Percentiles rank a stretch among this genome's conserved stretches.
These are phyloP conservation scores for Megaptera novaeangliae DNA, from an alignment of 2,113 vertebrate genomes.

Conservation along the genomic window DNA sequence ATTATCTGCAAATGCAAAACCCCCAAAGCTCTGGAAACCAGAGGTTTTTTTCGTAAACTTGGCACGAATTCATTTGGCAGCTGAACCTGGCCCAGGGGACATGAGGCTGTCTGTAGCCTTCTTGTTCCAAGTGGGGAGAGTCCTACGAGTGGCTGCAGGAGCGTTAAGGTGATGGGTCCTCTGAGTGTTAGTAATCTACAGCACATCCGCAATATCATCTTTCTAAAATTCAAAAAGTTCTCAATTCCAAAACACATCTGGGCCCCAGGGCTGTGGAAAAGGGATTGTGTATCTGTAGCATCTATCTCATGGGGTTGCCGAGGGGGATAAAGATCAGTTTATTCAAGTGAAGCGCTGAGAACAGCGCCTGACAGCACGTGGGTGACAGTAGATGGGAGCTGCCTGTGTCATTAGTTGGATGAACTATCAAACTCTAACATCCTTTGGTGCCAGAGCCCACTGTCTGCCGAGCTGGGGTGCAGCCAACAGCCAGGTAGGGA, in stretches of 20 bases:
- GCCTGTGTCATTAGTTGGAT: not conserved
- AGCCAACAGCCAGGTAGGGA: not conserved
- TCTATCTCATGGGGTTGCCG: not conserved
- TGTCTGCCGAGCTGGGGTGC: not conserved
- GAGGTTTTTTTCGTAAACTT: not conserved
- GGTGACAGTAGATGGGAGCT: not conserved
- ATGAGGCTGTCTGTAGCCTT: accelerated
- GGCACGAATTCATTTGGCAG: not conserved
- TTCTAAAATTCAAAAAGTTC: not conserved
- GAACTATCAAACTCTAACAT: not conserved
- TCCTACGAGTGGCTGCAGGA: not conserved
- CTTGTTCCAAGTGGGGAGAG: not conserved
- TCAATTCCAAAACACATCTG: not conserved
- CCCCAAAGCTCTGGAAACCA: not conserved
- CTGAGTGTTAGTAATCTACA: no score
- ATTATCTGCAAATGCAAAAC: not conserved
- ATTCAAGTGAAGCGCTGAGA: not conserved
- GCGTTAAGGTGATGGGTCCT: not conserved
- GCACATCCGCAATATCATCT: not conserved
- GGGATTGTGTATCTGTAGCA: accelerated
- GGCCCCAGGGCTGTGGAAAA: not conserved
- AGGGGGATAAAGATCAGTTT: not conserved
- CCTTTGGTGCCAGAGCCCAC: not conserved
- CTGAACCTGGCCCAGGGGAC: not conserved
- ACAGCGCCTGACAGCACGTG: not conserved